phyloP scores from a whole-genome alignment of 1,140 invertebrate genomes.

The Cyclina sinensis region DNA sequence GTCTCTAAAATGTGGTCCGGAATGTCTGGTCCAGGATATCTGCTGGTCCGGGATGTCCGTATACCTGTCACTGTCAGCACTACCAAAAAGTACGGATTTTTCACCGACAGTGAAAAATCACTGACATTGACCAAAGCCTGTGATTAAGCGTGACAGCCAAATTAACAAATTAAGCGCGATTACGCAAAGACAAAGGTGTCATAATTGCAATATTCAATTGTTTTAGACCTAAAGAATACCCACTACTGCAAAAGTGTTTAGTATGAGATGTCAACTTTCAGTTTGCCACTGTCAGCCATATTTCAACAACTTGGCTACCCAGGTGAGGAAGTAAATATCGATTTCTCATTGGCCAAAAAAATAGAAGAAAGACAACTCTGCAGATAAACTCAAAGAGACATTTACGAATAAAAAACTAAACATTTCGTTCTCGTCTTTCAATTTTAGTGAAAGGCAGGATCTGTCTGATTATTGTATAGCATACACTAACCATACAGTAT shows the following conservation, averaged over 20 bases:
- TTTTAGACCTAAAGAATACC: background rate
- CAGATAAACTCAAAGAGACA: no score
- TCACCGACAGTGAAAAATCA: background rate
- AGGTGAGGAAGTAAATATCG: conserved; percentile 59
- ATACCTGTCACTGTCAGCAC: no score
- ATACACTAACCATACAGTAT: no score
- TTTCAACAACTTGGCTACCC: conserved; percentile 58
- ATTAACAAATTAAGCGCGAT: background rate
- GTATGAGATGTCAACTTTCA: background rate
- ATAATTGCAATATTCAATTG: background rate
- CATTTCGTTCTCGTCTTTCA: no score
- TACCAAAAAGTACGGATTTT: background rate
- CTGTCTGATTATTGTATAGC: no score
- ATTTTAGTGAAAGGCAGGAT: no score
- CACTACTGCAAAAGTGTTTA: background rate
- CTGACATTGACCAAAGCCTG: background rate
- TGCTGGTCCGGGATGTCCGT: no score
- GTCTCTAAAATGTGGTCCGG: no score
- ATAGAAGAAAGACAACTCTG: background rate
- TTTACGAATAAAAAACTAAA: no score
- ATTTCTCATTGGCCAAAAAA: conserved; percentile 49
- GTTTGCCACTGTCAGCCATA: conserved; percentile 40
- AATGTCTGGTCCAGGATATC: no score
- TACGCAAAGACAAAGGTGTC: background rate
- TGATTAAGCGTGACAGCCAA: background rate